These are phyloP conservation scores for Cheumatopsyche charites DNA, from an alignment of 1,140 invertebrate species.

Conservation along the genomic window DNA sequence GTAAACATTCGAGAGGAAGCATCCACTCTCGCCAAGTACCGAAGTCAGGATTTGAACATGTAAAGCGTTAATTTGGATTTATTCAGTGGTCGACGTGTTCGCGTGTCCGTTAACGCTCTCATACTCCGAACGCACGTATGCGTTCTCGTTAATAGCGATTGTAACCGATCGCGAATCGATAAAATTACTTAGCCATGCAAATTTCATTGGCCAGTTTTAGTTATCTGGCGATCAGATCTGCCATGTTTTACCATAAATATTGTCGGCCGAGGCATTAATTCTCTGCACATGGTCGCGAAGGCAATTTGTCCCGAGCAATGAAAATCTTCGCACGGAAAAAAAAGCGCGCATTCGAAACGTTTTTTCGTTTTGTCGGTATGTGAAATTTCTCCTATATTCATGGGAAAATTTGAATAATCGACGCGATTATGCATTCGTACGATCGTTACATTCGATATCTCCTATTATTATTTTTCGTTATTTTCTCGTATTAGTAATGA, in stretches of 20 bases:
- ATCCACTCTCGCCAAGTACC: too few relatives aligned
- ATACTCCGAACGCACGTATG: background rate
- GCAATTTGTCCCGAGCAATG: slow-evolving; percentile 13
- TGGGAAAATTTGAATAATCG: too few relatives aligned
- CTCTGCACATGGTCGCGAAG: slow-evolving; percentile 8
- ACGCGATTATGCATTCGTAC: too few relatives aligned
- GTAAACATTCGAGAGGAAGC: too few relatives aligned
- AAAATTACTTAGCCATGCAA: slow-evolving; percentile 43
- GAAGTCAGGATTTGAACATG: too few relatives aligned
- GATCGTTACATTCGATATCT: too few relatives aligned
- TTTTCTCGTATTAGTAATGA: too few relatives aligned
- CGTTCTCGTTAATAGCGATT: slow-evolving; percentile 24
- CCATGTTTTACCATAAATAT: slow-evolving; percentile 38
- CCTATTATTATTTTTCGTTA: too few relatives aligned
- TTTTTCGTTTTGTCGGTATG: too few relatives aligned
- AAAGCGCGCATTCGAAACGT: too few relatives aligned
- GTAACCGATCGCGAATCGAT: slow-evolving; percentile 30
- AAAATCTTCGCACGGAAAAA: background rate
- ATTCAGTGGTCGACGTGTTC: background rate
- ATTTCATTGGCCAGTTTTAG: slow-evolving; percentile 32
- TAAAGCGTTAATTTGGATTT: too few relatives aligned
- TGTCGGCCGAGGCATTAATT: background rate
- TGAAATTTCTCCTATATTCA: too few relatives aligned
- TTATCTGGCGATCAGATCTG: slow-evolving; percentile 31
- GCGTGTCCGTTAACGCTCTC: slow-evolving; percentile 7